Evolutionary conservation across 2,888 invertebrate species (phyloP).

Genomic region (Caradrina clavipalpis): DNA sequence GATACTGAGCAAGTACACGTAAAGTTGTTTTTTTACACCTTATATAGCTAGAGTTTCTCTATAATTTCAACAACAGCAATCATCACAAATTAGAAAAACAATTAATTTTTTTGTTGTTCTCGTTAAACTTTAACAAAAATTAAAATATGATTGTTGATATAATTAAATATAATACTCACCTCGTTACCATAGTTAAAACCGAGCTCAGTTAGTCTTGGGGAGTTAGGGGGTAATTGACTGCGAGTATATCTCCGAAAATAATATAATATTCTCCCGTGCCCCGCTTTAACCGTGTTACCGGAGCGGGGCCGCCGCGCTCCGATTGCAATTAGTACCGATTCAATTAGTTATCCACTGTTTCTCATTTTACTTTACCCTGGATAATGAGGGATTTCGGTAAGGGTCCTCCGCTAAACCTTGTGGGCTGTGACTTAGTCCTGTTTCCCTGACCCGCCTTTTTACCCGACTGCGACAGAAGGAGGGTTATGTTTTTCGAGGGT

Average conservation of each 20-base stretch:
- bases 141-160: background rate
- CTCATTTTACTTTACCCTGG: slow-evolving; percentile 56
- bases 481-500: too few relatives aligned
- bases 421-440: slow-evolving; percentile 30
- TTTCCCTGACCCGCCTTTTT: slow-evolving; percentile 35
- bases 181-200: background rate
- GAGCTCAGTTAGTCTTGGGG: slow-evolving; percentile 31
- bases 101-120: background rate
- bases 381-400: slow-evolving; percentile 52
- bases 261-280: slow-evolving; percentile 55
- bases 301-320: slow-evolving; percentile 44
- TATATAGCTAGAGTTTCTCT: too few relatives aligned
- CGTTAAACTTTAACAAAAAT: background rate
- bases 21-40: too few relatives aligned
- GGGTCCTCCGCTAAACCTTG: slow-evolving; percentile 30
- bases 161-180: background rate
- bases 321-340: slow-evolving; percentile 66
- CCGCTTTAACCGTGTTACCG: slow-evolving; percentile 56
- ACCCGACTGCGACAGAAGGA: too few relatives aligned
- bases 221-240: slow-evolving; percentile 46
- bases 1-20: too few relatives aligned
- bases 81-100: background rate
- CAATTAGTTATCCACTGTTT: slow-evolving; percentile 64
- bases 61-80: too few relatives aligned
- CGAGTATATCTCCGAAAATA: slow-evolving; percentile 57